Evolutionary conservation across 2,888 invertebrate genomes (phyloP), one percentile per base, ranked within the genome.

Genomic region (Leptinotarsa juncta): DNA sequence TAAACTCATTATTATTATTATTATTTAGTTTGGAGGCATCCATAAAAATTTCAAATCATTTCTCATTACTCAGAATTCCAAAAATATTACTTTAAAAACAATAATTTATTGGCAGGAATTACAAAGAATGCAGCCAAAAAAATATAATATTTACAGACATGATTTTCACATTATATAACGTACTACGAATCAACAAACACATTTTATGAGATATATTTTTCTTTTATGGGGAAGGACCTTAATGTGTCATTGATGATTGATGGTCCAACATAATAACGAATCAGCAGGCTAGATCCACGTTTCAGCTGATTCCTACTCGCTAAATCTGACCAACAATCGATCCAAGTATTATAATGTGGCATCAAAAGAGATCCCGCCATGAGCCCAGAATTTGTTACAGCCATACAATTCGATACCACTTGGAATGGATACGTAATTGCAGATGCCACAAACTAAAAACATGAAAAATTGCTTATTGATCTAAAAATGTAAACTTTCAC

Each of bases 321-420:
- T 70, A 97, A 89, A 83, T 97, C 95, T 75, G 90, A 90, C 94
- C 94, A 97, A 87, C 97, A 97, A 74, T 94, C 91, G 12, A 92
- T 87, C 97, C 97, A 98, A 69, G 91, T 91, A 2, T 89, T 88
- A 86, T 97, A 97, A 68, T 91, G 89, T 1, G 96, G 95, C 95
- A 97, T 96, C 65, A 92, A 89, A 0, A 96, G 95, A 75, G 92
- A 91, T 26, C 96, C 97, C 67, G 96, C 96, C 79, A 90, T 90
- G 70, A 97, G 90, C 77, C 95, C 93, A 18, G 93, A 94, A 76
- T 95, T 93, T 76, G 93, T 94, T 14, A 97, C 94, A 75, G 94
- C 92, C 95, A 97, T 97, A 83, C 97, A 95, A 74, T 96, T 95
- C 15, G 96, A 94, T 1, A 97, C 96, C 75, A 98, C 95, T 86